Percentiles rank a stretch among this genome's conserved stretches.
Evolutionary conservation across 2,888 invertebrate genomes (phyloP).

Genomic region (Byasa hedistus): DNA sequence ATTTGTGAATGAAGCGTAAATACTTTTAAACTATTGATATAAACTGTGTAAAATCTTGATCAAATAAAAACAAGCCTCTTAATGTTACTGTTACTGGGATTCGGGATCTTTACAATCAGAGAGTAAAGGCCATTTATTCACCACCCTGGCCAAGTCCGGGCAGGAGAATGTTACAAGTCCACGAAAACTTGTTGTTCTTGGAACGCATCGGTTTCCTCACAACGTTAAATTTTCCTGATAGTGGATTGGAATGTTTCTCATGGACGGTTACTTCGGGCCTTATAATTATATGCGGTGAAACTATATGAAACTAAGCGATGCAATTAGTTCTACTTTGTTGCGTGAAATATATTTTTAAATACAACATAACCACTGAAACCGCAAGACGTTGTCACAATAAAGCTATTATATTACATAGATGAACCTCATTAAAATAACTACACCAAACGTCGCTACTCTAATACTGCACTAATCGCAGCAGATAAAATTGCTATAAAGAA

Average conservation of each 20-base stretch:
- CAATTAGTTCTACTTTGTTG: constrained; percentile 13
- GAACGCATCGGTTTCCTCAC: no score
- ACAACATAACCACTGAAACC: constrained; percentile 15
- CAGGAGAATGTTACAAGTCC: no score
- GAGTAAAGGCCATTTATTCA: no score
- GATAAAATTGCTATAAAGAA: constrained; percentile 2
- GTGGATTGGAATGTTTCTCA: background rate
- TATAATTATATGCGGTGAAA: background rate
- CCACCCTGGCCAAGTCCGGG: no score
- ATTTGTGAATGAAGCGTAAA: no score
- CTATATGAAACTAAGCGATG: background rate
- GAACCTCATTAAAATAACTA: constrained; percentile 1
- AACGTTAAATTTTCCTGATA: no score
- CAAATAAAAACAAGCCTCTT: no score
- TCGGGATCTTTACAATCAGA: no score
- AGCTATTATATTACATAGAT: constrained; percentile 2
- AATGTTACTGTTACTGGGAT: no score
- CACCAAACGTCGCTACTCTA: constrained; percentile 13
- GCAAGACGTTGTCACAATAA: constrained; percentile 3
- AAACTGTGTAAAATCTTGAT: no score
- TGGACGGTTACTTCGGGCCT: background rate
- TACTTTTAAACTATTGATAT: no score
- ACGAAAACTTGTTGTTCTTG: no score
- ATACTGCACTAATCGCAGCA: constrained; percentile 19
- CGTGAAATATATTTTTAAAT: constrained; percentile 19